phyloP scores from a whole-genome alignment of 2,113 vertebrate species.

The Colaptes auratus region DNA sequence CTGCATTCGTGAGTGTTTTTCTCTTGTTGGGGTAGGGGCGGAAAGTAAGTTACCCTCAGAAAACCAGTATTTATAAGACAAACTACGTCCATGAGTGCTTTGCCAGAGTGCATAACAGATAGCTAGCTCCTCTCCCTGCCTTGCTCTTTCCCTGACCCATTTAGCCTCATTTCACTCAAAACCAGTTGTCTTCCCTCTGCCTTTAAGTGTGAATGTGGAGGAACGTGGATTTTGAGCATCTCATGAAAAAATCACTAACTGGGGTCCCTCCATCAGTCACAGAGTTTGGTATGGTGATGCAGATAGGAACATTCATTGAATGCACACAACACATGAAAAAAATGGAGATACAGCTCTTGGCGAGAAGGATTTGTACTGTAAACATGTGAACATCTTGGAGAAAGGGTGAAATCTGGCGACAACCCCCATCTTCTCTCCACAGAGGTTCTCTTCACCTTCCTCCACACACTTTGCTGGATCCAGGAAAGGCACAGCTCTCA shows the following conservation, averaged over 20 bases:
- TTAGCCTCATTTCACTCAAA: neutral
- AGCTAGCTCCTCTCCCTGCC: rapidly evolving
- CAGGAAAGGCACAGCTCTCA: neutral
- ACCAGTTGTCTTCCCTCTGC: neutral
- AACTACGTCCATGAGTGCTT: neutral
- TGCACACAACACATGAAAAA: neutral
- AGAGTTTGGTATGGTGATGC: rapidly evolving
- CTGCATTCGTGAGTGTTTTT: neutral
- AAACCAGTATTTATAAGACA: neutral
- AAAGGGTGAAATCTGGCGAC: neutral
- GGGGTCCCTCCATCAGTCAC: neutral
- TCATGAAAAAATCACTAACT: neutral
- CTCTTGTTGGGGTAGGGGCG: neutral
- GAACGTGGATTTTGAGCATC: neutral
- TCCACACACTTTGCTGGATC: neutral
- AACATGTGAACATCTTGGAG: neutral
- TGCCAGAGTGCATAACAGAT: rapidly evolving
- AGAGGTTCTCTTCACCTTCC: neutral
- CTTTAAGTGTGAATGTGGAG: rapidly evolving
- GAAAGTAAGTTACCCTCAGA: neutral
- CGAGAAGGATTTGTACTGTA: neutral
- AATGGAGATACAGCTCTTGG: neutral
- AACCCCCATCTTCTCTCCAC: neutral
- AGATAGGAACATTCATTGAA: neutral
- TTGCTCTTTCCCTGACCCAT: neutral